Evolutionary conservation across 2,797 vertebrate genomes (phyloP).

Genomic region (Aulostomus chinensis): DNA sequence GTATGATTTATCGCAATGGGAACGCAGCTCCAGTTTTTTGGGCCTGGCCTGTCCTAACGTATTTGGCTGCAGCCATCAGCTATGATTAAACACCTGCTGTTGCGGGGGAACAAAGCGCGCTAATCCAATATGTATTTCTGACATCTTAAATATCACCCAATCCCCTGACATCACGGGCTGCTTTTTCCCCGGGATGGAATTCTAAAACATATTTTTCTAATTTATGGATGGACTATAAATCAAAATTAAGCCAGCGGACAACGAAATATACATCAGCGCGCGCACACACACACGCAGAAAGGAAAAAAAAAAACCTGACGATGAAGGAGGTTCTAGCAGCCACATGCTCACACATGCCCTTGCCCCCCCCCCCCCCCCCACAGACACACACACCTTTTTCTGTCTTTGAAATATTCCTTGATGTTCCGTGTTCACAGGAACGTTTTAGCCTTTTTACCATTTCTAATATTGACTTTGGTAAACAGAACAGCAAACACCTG

Average conservation of each 20-base stretch:
- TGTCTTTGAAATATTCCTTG: constrained; percentile 7
- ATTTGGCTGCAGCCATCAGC: constrained; percentile 98
- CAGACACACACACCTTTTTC: neutral
- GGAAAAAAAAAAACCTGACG: constrained; percentile 77
- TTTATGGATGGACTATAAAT: constrained; percentile 99
- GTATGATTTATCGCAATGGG: constrained; percentile 71
- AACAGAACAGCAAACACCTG: neutral
- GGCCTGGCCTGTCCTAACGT: constrained; percentile 90
- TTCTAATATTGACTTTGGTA: neutral
- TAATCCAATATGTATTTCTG: constrained; percentile 99
- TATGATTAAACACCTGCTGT: constrained; percentile 99
- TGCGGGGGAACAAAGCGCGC: constrained; percentile 95
- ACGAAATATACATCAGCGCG: constrained; percentile 98
- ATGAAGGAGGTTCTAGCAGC: constrained; percentile 81
- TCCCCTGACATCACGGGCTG: constrained; percentile 96
- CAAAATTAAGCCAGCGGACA: constrained; percentile 97
- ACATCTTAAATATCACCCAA: constrained; percentile 99
- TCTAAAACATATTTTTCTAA: constrained; percentile 99
- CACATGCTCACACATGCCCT: constrained; percentile 75
- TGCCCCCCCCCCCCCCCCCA: neutral
- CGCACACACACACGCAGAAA: too few relatives aligned
- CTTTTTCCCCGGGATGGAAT: constrained; percentile 93
- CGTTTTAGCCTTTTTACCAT: neutral
- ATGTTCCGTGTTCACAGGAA: constrained; percentile 1
- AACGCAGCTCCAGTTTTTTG: constrained; percentile 55